Evolutionary conservation across 2,113 vertebrate species (phyloP).

Genomic region (Mobula hypostoma): DNA sequence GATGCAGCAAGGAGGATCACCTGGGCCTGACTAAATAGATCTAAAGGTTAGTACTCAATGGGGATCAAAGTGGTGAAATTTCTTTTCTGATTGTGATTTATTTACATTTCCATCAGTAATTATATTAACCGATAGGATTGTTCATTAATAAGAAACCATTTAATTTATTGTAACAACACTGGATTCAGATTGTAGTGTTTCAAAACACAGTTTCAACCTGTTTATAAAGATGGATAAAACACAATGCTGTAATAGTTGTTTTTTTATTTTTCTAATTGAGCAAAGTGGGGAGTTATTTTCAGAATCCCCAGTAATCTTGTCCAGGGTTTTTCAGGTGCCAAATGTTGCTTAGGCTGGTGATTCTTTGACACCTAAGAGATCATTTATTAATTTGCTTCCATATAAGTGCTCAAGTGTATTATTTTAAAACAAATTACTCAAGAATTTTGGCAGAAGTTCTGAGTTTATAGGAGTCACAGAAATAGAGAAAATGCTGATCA

Average conservation of each 20-base stretch:
- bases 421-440: neutral
- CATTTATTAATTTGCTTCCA: neutral
- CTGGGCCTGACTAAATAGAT: neutral
- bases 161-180: neutral
- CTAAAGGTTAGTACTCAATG: neutral
- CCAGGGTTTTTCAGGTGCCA: neutral
- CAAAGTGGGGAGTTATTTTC: neutral
- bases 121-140: neutral
- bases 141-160: neutral
- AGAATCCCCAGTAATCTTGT: neutral
- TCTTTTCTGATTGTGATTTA: neutral
- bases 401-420: neutral
- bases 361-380: too few relatives aligned
- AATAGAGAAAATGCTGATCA: neutral
- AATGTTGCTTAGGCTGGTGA: neutral
- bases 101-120: neutral
- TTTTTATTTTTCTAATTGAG: neutral
- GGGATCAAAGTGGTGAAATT: neutral
- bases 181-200: neutral
- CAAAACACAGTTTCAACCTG: neutral
- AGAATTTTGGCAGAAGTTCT: neutral
- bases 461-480: neutral
- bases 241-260: neutral
- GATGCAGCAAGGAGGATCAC: neutral
- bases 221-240: slow-evolving; percentile 4